phyloP scores from a whole-genome alignment of 2,113 vertebrate species.

The Struthidea cinerea region DNA sequence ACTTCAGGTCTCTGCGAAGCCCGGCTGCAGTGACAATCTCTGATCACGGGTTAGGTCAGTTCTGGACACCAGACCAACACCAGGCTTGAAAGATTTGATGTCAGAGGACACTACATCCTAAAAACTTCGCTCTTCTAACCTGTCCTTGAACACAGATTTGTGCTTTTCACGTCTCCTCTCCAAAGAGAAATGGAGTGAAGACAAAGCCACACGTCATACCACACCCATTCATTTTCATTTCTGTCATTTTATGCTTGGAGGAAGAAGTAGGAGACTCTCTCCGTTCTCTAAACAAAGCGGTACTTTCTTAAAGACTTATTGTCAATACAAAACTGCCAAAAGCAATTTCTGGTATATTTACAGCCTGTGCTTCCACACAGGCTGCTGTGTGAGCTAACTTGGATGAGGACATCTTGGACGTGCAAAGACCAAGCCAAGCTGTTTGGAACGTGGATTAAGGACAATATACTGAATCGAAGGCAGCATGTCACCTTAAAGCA shows the following conservation, averaged over 20 bases:
- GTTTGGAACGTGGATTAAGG: background rate
- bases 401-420: no score
- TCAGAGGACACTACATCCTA: no score
- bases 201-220: background rate
- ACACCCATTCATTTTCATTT: background rate
- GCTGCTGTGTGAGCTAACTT: background rate
- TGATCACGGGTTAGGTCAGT: rapidly evolving
- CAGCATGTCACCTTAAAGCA: background rate
- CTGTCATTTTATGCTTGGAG: background rate
- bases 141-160: background rate
- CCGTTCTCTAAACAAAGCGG: background rate
- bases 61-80: background rate
- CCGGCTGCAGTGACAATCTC: rapidly evolving
- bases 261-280: background rate
- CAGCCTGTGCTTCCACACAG: background rate
- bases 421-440: background rate
- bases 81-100: background rate
- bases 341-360: background rate
- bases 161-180: background rate
- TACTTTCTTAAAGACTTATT: background rate
- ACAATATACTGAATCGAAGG: rapidly evolving
- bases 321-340: background rate
- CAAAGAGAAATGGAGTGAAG: rapidly evolving
- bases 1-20: rapidly evolving
- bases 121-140: background rate